Conservation (phyloP, 2,113 vertebrate species). For the Takifugu flavidus region DNA sequence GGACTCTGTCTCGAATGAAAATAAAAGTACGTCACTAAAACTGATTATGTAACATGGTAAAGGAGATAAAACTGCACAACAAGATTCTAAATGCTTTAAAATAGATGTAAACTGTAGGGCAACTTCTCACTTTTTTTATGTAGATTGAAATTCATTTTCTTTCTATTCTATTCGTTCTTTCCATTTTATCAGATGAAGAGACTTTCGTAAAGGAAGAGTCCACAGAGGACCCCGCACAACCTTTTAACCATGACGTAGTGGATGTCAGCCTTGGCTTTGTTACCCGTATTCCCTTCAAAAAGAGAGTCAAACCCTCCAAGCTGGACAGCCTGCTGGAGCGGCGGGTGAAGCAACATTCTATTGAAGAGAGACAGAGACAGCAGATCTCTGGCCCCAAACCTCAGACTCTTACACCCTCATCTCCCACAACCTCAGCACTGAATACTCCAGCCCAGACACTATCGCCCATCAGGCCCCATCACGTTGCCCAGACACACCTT, state of each 20-base stretch:
- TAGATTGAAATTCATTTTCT: slow-evolving; percentile 13
- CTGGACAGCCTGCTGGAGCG: slow-evolving; percentile 91
- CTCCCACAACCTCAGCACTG: background rate
- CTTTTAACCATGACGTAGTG: slow-evolving; percentile 84
- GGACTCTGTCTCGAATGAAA: slow-evolving; percentile 28
- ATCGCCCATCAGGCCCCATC: slow-evolving; percentile 50
- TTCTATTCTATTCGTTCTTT: slow-evolving; percentile 23
- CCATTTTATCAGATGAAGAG: slow-evolving; percentile 20
- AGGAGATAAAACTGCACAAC: too few relatives aligned
- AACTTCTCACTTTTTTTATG: background rate
- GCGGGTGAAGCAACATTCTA: slow-evolving; percentile 87
- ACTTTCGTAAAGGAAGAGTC: slow-evolving; percentile 51
- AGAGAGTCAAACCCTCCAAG: slow-evolving; percentile 90
- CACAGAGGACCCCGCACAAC: slow-evolving; percentile 27
- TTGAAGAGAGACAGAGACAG: slow-evolving; percentile 88
- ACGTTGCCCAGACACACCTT: slow-evolving; percentile 37
- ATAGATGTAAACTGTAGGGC: too few relatives aligned
- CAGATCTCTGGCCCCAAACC: slow-evolving; percentile 62
- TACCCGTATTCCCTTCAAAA: slow-evolving; percentile 90
- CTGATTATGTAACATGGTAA: too few relatives aligned
- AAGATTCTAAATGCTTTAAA: too few relatives aligned
- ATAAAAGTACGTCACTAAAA: slow-evolving; percentile 43
- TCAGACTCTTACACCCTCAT: slow-evolving; percentile 13
- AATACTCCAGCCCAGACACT: slow-evolving; percentile 48
- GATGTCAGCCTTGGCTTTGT: slow-evolving; percentile 95